A percentile compares a stretch with the other conserved stretches of the same genome.
phyloP scores from a whole-genome alignment of 2,888 invertebrate genomes.

The Kryphioiulus occultus region DNA sequence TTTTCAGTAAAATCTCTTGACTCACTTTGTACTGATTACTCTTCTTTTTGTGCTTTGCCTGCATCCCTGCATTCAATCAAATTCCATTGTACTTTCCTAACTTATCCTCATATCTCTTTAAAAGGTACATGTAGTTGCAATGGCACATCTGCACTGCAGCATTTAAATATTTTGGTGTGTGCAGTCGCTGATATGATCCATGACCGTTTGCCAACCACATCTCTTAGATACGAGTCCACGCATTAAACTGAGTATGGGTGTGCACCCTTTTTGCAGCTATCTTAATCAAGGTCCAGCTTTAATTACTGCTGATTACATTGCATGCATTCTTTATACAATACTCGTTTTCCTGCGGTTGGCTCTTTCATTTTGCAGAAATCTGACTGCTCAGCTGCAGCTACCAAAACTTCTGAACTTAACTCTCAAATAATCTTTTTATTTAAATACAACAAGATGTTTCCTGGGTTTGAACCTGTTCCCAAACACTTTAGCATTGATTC shows the following conservation, averaged over 20 bases:
- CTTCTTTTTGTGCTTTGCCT: neutral
- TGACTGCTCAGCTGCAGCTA: neutral
- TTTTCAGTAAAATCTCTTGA: neutral
- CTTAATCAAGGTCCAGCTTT: neutral
- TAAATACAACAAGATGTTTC: too few species aligned
- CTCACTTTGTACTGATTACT: neutral
- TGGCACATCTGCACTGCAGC: neutral
- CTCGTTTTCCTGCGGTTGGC: neutral
- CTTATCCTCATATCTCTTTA: neutral
- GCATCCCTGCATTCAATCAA: too few species aligned
- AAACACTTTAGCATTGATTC: too few species aligned
- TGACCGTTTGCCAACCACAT: neutral
- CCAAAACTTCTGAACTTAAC: too few species aligned
- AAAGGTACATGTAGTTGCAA: neutral
- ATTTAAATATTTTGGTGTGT: neutral
- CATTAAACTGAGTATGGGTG: conserved; percentile 10
- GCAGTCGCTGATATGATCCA: conserved; percentile 1
- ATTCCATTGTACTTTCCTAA: too few species aligned
- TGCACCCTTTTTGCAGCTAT: neutral
- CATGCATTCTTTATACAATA: neutral
- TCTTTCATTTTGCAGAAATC: neutral
- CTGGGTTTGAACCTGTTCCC: too few species aligned
- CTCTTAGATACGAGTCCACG: neutral
- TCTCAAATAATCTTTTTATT: too few species aligned
- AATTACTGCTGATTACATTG: neutral